Evolutionary conservation across 2,113 vertebrate genomes (phyloP).

Genomic region (Salvelinus namaycush): DNA sequence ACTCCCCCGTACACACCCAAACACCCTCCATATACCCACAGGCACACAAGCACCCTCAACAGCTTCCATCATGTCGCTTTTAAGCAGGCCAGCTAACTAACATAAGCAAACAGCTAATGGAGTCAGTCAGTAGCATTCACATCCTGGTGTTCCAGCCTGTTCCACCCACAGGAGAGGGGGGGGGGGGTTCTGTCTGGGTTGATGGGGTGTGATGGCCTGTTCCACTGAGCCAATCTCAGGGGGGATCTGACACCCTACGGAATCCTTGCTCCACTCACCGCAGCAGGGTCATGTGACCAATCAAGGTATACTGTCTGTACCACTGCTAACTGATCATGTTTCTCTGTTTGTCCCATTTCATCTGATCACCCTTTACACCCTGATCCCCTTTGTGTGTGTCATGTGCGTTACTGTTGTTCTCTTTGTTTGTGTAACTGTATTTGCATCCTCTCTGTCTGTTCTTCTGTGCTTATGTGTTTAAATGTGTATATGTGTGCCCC

Average conservation of each 20-base stretch:
- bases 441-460: background rate
- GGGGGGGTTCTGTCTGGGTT: slow-evolving; percentile 17
- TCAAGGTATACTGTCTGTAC: slow-evolving; percentile 13
- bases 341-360: slow-evolving; percentile 32
- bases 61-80: slow-evolving; percentile 33
- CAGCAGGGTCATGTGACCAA: slow-evolving; percentile 16
- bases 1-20: background rate
- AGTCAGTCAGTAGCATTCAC: slow-evolving; percentile 3
- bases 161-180: background rate
- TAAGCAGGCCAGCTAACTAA: slow-evolving; percentile 51
- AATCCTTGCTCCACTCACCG: background rate
- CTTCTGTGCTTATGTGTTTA: background rate
- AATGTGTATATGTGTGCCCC: background rate
- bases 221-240: slow-evolving; percentile 29
- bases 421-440: slow-evolving; percentile 7
- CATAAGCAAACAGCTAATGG: slow-evolving; percentile 13
- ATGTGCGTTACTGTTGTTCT: background rate
- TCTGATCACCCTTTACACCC: slow-evolving; percentile 18
- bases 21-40: slow-evolving; percentile 1
- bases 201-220: slow-evolving; percentile 5
- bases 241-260: background rate
- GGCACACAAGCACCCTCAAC: slow-evolving; percentile 25
- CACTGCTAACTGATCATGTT: slow-evolving; percentile 37
- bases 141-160: slow-evolving; percentile 18
- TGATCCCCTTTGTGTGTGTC: background rate